These are phyloP conservation scores for Symphodus melops DNA, from an alignment of 2,113 vertebrate species.

Conservation along the genomic window DNA sequence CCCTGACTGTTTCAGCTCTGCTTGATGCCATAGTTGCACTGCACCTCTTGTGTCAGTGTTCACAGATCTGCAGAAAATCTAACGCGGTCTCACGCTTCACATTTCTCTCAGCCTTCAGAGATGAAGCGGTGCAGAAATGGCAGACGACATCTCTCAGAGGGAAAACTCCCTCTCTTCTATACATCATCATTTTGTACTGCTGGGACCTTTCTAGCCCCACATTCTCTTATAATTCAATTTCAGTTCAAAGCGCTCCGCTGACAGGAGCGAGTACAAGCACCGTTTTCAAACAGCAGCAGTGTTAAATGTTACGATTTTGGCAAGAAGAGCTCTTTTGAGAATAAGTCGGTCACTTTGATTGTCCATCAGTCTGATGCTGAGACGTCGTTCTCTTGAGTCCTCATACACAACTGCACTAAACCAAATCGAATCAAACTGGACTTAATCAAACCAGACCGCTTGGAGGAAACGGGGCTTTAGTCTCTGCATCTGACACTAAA, in stretches of 20 bases:
- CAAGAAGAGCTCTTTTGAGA: neutral
- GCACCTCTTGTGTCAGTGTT: neutral
- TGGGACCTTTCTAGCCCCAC: neutral
- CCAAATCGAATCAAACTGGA: no score
- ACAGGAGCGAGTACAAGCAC: neutral
- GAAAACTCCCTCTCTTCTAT: conserved; percentile 9
- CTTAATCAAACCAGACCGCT: no score
- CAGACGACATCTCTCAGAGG: conserved; percentile 12
- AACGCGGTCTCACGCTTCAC: neutral
- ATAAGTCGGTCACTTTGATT: neutral
- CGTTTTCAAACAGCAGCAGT: neutral
- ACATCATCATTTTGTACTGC: conserved; percentile 31
- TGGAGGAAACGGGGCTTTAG: no score
- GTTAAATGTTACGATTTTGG: neutral
- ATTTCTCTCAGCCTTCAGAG: conserved; percentile 24
- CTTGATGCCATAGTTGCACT: neutral
- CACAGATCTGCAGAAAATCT: neutral
- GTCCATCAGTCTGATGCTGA: no score
- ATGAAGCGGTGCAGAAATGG: conserved; percentile 31
- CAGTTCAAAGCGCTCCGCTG: neutral
- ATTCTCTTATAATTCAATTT: conserved; percentile 23
- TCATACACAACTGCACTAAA: no score
- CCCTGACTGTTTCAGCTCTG: neutral
- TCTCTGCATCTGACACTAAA: no score
- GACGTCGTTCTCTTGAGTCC: no score